Evolutionary conservation across 2,888 invertebrate species (phyloP), one percentile per base, ranked within the genome.

Genomic region (Alentia gelatinosa): DNA sequence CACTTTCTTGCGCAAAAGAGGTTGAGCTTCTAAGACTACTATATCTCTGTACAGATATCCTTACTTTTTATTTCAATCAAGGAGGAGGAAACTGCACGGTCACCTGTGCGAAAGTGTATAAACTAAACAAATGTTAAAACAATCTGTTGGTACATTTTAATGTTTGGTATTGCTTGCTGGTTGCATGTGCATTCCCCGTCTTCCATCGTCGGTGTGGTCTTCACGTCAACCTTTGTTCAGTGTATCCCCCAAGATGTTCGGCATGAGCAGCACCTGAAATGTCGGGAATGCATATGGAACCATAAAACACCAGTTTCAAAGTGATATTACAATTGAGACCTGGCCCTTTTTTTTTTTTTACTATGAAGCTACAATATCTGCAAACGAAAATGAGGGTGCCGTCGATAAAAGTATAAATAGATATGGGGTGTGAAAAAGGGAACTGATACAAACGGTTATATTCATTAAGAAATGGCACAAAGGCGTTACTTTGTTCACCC

Each of bases 141-240:
- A 86, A 26, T 86, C 42, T 86, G 86, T 86, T 86, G 86, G 79
- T 79, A 42, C 33, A 86, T 86, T 86, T 84, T 86, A 86, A 86
- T 86, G 86, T 86, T 86, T 86, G 86, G 30, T 86, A 86, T 86
- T 86, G 86, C 86, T 86, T 86, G 86, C 86, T 86, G 86, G 86
- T 86, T 86, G 86, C 86, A 86, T 86, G 86, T 86, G 86, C 86
- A 86, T 86, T 86, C 86, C 86, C 30, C 86, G 86, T 86, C 86
- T 47, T 26, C 86, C 83, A 39, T 86, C 30, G 47, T 86, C 35
- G 86, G 86, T 86, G 86, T 86, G 86, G 86, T 86, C 26, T 86
- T 23, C 7, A 86, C 86, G 86, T 86, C 86, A 42, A 30, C 86
- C 86, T 47, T 86, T 86, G 86, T 86, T 86, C 86, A 0, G 30